A percentile compares a stretch with the other conserved stretches of the same genome.
phyloP scores from a whole-genome alignment of 2,113 vertebrate genomes.

The Ursus arctos region DNA sequence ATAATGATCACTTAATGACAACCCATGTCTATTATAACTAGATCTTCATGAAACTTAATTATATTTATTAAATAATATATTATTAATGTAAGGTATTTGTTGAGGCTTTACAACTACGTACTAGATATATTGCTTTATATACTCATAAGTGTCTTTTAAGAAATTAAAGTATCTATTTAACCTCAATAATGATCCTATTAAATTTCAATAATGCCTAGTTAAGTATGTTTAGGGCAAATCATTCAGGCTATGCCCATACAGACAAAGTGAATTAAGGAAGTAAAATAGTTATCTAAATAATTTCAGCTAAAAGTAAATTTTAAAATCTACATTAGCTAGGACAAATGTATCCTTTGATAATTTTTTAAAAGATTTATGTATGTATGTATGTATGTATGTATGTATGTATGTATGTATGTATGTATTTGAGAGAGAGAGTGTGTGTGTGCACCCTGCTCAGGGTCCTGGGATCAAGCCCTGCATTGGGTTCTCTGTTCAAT shows the following conservation, averaged over 20 bases:
- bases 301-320: conserved; percentile 57
- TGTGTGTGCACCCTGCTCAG: no score
- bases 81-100: conserved; percentile 4
- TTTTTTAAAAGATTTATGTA: background rate
- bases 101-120: conserved; percentile 14
- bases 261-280: conserved; percentile 52
- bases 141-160: conserved; percentile 43
- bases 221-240: conserved; percentile 68
- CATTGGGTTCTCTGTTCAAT: background rate
- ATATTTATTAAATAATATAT: conserved; percentile 23
- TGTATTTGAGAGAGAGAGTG: background rate
- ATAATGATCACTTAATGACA: conserved; percentile 32
- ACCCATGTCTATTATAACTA: background rate
- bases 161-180: conserved; percentile 69
- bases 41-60: conserved; percentile 29
- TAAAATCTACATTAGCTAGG: conserved; percentile 26
- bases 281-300: conserved; percentile 23
- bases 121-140: conserved; percentile 1
- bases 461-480: no score
- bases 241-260: conserved; percentile 37
- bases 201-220: conserved; percentile 77
- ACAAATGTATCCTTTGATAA: background rate
- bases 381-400: no score
- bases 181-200: conserved; percentile 69
- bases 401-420: background rate